Evolutionary conservation across 2,797 vertebrate species (phyloP).

Genomic region (Lagorchestes hirsutus): DNA sequence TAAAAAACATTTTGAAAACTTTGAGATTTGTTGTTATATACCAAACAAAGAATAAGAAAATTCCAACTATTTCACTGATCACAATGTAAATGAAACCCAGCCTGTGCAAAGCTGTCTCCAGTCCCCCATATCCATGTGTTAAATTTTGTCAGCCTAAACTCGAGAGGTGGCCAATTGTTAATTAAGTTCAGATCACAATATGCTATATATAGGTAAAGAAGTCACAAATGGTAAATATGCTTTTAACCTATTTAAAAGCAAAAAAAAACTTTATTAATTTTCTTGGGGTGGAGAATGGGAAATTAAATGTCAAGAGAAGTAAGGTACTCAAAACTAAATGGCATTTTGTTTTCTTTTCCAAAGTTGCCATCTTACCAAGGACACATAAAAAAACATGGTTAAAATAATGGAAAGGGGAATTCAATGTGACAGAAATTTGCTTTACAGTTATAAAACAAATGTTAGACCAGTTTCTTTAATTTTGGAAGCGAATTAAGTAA

Average conservation of each 20-base stretch:
- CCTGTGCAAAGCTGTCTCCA: slow-evolving; percentile 55
- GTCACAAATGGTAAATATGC: background rate
- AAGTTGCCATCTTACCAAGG: background rate
- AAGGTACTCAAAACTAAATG: rapidly evolving
- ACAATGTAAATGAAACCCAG: slow-evolving; percentile 51
- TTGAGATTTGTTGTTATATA: slow-evolving; percentile 78
- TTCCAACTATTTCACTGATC: background rate
- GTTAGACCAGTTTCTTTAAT: background rate
- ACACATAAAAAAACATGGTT: background rate
- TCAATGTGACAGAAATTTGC: slow-evolving; percentile 68
- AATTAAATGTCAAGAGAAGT: background rate
- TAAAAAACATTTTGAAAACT: slow-evolving; percentile 12
- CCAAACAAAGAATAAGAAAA: slow-evolving; percentile 76
- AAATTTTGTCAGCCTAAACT: background rate
- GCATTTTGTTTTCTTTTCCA: background rate
- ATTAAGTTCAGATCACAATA: background rate
- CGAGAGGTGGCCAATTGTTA: slow-evolving; percentile 26
- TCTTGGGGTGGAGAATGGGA: background rate
- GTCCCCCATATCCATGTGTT: background rate
- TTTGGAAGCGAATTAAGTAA: slow-evolving; percentile 57
- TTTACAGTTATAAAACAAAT: slow-evolving; percentile 46
- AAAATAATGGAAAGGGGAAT: background rate
- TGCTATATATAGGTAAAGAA: slow-evolving; percentile 56
- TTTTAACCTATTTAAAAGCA: background rate
- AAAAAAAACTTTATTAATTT: background rate